Evolutionary conservation across 2,888 invertebrate genomes (phyloP).

Genomic region (Trissolcus japonicus): DNA sequence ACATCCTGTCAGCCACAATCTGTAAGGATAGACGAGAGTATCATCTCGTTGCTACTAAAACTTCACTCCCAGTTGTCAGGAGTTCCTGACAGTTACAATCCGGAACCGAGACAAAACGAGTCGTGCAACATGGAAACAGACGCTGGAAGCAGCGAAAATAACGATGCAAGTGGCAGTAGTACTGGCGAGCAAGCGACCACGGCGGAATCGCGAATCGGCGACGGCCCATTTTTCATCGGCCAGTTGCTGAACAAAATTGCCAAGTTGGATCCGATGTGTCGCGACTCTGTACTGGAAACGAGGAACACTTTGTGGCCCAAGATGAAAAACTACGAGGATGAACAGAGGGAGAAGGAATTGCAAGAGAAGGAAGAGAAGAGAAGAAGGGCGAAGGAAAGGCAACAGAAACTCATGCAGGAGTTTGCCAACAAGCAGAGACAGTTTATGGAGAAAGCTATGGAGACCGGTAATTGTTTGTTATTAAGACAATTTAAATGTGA

Average conservation of each 20-base stretch:
- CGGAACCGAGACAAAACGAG: constrained; percentile 60
- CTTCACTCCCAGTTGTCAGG: constrained; percentile 93
- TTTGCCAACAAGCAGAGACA: constrained; percentile 93
- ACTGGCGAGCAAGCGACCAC: constrained; percentile 12
- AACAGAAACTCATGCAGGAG: constrained; percentile 94
- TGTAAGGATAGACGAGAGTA: constrained; percentile 88
- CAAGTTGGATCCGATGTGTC: constrained; percentile 83
- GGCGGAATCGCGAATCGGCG: constrained; percentile 81
- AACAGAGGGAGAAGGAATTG: constrained; percentile 82
- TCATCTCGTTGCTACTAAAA: constrained; percentile 91
- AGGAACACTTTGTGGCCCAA: constrained; percentile 88
- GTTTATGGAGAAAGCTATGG: constrained; percentile 89
- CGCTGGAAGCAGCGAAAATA: constrained; percentile 60
- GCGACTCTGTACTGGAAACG: constrained; percentile 83
- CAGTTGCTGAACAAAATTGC: constrained; percentile 87
- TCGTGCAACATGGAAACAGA: constrained; percentile 72
- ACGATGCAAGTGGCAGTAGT: constrained; percentile 29
- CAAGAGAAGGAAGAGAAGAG: constrained; percentile 90
- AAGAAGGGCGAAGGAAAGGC: constrained; percentile 90
- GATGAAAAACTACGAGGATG: constrained; percentile 87
- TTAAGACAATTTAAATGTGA: too few species aligned
- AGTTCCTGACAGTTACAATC: constrained; percentile 86
- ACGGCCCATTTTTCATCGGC: constrained; percentile 92
- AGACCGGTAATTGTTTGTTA: constrained; percentile 76
- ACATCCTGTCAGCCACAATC: constrained; percentile 70